phyloP scores from a whole-genome alignment of 30 jellyfish, hydroid and myxozoan species.

The Haliclystus octoradiatus region DNA sequence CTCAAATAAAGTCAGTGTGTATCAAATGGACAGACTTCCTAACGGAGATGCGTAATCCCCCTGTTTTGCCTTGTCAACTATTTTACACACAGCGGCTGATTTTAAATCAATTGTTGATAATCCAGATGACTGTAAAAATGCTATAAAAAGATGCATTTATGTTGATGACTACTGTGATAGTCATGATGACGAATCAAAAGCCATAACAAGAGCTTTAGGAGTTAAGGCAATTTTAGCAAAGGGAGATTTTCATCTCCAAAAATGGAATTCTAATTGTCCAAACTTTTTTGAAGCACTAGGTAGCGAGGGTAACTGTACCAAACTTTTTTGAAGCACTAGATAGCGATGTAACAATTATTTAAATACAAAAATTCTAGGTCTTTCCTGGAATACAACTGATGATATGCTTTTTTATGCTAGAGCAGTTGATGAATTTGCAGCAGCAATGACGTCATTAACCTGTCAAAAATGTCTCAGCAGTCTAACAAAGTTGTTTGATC shows the following conservation, averaged over 20 bases:
- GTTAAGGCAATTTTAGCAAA: background rate
- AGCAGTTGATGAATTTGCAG: background rate
- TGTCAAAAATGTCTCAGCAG: background rate
- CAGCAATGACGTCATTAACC: background rate
- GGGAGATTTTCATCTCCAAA: background rate
- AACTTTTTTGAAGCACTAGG: background rate
- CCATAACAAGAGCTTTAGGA: background rate
- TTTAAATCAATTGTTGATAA: too few species aligned
- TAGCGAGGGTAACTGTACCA: background rate
- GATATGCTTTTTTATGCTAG: background rate
- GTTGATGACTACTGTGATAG: slow-evolving; percentile 1
- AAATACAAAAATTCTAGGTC: background rate
- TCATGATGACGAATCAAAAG: background rate
- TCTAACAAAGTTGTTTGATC: slow-evolving; percentile 19
- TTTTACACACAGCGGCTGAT: background rate
- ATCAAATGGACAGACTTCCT: background rate
- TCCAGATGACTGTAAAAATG: too few species aligned
- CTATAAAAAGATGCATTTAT: background rate
- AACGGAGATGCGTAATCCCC: background rate
- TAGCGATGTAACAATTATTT: too few species aligned
- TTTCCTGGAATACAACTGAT: background rate
- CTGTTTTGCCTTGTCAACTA: background rate
- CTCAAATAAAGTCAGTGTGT: background rate
- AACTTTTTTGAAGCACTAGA: background rate
- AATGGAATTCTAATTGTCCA: background rate